Evolutionary conservation across 30 jellyfish, hydroid and myxozoan genomes (phyloP), one percentile per base, ranked within the genome.

Genomic region (Cassiopea xamachana): DNA sequence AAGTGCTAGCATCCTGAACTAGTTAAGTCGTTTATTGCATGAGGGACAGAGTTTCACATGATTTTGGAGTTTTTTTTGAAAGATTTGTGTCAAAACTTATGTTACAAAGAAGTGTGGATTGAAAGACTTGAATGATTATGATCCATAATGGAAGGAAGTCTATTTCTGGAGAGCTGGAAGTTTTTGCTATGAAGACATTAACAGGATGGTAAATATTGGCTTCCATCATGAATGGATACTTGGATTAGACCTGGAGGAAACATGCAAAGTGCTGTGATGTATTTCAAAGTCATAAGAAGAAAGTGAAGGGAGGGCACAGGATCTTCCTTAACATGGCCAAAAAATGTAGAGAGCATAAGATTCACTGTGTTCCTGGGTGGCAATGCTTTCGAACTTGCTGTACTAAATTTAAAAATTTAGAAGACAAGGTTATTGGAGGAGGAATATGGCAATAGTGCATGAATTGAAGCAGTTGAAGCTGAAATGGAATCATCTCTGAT

Each of bases 151-250:
- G 64, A 55, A 55, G 64, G 64, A 55, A 55, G 64, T 55, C 64
- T 55, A 55, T 55, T 55, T 73, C 48, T 73, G 81, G 81, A 73
- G 81, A 73, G 81, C 81, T 73, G 51, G 81, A 1, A 73, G 0
- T 15, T 47, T 73, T 73, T 10, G 51, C 81, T 27, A 73, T 73
- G 17, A 27, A 27, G 48, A 47, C 51, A 15, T 55, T 17, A 50
- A 27, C 60, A 50, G 60, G 12, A 73, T 47, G 48, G 0, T 4
- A 73, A 73, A 48, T 60, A 1, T 77, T 77, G 45, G 69, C 62
- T 43, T 2, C 39, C 85, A 77, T 77, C 85, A 77, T 50, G 85
- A 77, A 64, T 45, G 48, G 58, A 46, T 27, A 77, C 58, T 46
- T 50, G 85, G 85, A 17, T 1, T 45, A 50, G 85, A 43, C 43